Evolutionary conservation across 2,888 invertebrate genomes (phyloP).

Genomic region (Archips xylosteana): DNA sequence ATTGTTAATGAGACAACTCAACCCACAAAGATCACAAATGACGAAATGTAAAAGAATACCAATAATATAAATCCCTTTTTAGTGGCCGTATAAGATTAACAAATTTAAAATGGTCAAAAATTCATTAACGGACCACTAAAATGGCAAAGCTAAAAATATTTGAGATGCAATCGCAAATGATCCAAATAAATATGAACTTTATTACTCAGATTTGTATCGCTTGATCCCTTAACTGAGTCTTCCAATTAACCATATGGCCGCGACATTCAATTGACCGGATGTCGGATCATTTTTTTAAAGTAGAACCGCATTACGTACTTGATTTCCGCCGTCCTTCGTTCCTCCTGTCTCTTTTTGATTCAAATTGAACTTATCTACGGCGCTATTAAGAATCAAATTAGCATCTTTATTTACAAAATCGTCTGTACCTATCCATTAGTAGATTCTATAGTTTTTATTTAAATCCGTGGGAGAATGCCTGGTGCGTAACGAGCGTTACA

Average conservation of each 20-base stretch:
- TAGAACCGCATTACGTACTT: constrained; percentile 73
- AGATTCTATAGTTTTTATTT: constrained; percentile 40
- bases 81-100: constrained; percentile 36
- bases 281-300: constrained; percentile 70
- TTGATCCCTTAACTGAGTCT: constrained; percentile 39
- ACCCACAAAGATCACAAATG: constrained; percentile 16
- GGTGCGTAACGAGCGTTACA: constrained; percentile 45
- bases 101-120: constrained; percentile 34
- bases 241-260: constrained; percentile 54
- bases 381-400: constrained; percentile 23
- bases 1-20: background rate
- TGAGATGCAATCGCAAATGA: constrained; percentile 40
- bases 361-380: constrained; percentile 26
- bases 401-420: constrained; percentile 15
- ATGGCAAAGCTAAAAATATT: constrained; percentile 28
- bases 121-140: constrained; percentile 30
- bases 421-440: constrained; percentile 35
- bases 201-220: constrained; percentile 16
- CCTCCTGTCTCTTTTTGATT: constrained; percentile 22
- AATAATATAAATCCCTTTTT: constrained; percentile 22
- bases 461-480: constrained; percentile 51
- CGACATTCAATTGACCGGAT: constrained; percentile 65
- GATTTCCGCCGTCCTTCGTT: constrained; percentile 72
- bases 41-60: background rate
- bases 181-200: constrained; percentile 35